Evolutionary conservation across 35 echinoderm and acorn worm genomes (phyloP).

Genomic region (Ophioderma brevispina): DNA sequence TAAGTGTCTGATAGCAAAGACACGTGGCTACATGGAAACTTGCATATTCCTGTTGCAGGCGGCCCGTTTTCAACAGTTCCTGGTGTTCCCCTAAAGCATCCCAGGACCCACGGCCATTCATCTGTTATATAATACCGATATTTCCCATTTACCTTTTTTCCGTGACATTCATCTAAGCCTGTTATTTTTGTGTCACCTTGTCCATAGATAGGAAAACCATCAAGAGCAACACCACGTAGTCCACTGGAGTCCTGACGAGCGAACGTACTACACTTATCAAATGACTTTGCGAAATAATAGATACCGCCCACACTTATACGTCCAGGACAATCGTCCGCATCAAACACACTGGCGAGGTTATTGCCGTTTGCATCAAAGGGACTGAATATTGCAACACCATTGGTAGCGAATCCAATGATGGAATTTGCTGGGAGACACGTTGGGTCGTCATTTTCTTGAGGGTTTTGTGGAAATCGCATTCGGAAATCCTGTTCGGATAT

Average conservation of each 20-base stretch:
- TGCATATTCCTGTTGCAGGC: not conserved
- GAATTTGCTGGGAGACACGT: not conserved
- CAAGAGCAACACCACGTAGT: not conserved
- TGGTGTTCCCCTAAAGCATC: not conserved
- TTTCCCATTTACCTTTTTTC: not conserved
- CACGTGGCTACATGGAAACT: not conserved
- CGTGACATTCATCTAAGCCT: not conserved
- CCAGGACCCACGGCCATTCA: not conserved
- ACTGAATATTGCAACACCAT: not conserved
- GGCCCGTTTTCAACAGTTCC: not conserved
- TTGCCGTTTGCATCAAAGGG: not conserved
- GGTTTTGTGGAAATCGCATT: not conserved
- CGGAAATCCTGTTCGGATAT: not conserved
- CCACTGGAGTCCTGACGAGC: not conserved
- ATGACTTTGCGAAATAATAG: not conserved
- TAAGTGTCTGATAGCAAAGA: not conserved
- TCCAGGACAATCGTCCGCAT: not conserved
- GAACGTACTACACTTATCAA: not conserved
- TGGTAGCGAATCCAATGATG: not conserved
- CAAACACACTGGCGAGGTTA: not conserved
- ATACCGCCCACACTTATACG: not conserved
- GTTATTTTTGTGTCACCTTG: not conserved
- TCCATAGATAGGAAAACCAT: not conserved
- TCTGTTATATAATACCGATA: not conserved
- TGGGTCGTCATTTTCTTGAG: not conserved